Conservation (phyloP, 2,888 invertebrate genomes). For the Hoplodrina blanda region DNA sequence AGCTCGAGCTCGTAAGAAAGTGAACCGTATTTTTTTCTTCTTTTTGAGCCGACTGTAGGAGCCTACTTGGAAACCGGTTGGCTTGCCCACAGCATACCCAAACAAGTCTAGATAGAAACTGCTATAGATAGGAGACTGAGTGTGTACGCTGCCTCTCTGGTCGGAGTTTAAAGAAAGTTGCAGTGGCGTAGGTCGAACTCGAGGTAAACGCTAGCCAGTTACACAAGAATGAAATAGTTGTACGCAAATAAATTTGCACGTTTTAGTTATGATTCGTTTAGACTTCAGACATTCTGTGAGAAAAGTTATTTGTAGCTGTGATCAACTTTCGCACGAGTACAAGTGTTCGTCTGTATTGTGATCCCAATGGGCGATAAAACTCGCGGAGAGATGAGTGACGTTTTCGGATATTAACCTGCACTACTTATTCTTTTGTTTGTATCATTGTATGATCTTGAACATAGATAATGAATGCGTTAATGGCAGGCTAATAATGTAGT, state of each 20-base stretch:
- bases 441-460: neutral
- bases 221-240: conserved; percentile 67
- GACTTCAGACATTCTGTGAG: conserved; percentile 36
- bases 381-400: conserved; percentile 3
- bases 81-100: conserved; percentile 58
- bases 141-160: conserved; percentile 30
- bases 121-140: conserved; percentile 53
- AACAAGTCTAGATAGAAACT: conserved; percentile 73
- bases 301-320: conserved; percentile 38
- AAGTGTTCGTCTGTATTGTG: conserved; percentile 12
- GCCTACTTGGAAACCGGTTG: conserved; percentile 72
- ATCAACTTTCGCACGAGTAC: conserved; percentile 34
- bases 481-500: neutral
- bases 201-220: conserved; percentile 71
- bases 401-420: conserved; percentile 9
- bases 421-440: neutral
- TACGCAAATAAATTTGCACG: conserved; percentile 60
- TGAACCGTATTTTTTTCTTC: conserved; percentile 51
- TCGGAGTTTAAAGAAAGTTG: conserved; percentile 82
- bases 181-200: conserved; percentile 81
- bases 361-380: no score
- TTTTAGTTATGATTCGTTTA: conserved; percentile 51
- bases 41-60: conserved; percentile 44
- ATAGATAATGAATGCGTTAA: neutral
- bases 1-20: conserved; percentile 54